Evolutionary conservation across 2,797 vertebrate species (phyloP).

Genomic region (Phaenicophaeus curvirostris): DNA sequence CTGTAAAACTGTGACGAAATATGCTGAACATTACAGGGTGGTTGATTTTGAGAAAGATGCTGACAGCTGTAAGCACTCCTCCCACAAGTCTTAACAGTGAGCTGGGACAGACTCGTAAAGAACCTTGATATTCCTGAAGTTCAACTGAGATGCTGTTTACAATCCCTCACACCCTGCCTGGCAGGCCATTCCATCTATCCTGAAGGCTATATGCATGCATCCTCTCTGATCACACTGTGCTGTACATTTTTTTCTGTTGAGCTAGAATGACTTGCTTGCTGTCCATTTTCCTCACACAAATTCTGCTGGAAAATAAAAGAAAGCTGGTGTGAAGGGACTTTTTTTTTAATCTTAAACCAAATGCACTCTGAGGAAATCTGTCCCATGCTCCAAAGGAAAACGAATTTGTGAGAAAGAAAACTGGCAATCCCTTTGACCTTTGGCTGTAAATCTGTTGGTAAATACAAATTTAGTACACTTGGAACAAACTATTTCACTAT

Average conservation of each 20-base stretch:
- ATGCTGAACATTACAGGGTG: neutral
- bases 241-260: neutral
- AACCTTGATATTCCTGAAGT: neutral
- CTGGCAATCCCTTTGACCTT: slow-evolving; percentile 1
- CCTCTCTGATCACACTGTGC: neutral
- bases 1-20: neutral
- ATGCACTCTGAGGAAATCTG: neutral
- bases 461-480: slow-evolving; percentile 10
- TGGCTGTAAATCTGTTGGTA: slow-evolving; percentile 45
- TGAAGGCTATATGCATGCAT: neutral
- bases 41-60: neutral
- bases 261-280: neutral
- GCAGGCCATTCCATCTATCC: neutral
- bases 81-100: neutral
- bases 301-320: neutral
- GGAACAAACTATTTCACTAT: neutral
- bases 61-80: neutral
- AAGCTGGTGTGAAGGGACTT: neutral
- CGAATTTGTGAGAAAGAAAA: slow-evolving; percentile 35
- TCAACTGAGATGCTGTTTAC: neutral
- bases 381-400: slow-evolving; percentile 10
- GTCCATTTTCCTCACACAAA: neutral
- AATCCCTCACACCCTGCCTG: neutral
- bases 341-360: neutral
- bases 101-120: neutral